Conservation (phyloP, 2,888 invertebrate species). For the Leptopilina syphax region DNA sequence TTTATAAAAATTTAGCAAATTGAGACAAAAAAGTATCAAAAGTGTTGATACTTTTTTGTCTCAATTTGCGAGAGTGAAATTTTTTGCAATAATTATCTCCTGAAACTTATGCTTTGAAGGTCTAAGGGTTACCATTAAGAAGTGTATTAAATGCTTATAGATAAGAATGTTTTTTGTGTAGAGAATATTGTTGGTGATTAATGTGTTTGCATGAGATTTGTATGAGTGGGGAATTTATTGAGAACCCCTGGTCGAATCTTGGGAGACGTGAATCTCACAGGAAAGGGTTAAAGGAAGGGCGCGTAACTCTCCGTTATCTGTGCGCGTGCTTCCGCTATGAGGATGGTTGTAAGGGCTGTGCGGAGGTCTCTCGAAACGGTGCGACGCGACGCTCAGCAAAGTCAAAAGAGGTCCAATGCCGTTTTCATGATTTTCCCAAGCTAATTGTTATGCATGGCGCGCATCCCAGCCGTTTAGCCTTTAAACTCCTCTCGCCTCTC, state of each 20-base stretch:
- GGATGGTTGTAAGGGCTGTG: slow-evolving; percentile 53
- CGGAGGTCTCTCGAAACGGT: slow-evolving; percentile 63
- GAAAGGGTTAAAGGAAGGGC: slow-evolving; percentile 72
- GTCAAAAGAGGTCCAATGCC: slow-evolving; percentile 71
- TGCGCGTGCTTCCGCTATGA: slow-evolving; percentile 68
- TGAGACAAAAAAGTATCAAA: too few species aligned
- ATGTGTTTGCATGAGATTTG: slow-evolving; percentile 1
- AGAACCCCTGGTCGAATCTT: slow-evolving; percentile 60
- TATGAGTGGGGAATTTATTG: slow-evolving; percentile 42
- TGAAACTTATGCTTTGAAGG: too few species aligned
- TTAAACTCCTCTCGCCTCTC: slow-evolving; percentile 54
- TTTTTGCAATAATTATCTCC: too few species aligned
- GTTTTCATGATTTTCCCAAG: slow-evolving; percentile 75
- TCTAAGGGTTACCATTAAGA: too few species aligned
- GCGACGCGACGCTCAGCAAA: slow-evolving; percentile 55
- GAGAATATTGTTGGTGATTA: neutral
- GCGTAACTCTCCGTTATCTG: slow-evolving; percentile 75
- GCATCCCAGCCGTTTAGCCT: slow-evolving; percentile 67
- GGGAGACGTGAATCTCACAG: slow-evolving; percentile 57
- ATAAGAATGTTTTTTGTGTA: too few species aligned
- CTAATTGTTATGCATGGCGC: slow-evolving; percentile 76
- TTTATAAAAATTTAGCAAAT: too few species aligned
- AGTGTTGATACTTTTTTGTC: too few species aligned
- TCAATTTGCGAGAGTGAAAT: too few species aligned
- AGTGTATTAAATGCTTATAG: too few species aligned